Evolutionary conservation across 92 coral and sea anemone species (phyloP), one percentile per base, ranked within the genome.

Genomic region (Parazoanthus atlanticus): DNA sequence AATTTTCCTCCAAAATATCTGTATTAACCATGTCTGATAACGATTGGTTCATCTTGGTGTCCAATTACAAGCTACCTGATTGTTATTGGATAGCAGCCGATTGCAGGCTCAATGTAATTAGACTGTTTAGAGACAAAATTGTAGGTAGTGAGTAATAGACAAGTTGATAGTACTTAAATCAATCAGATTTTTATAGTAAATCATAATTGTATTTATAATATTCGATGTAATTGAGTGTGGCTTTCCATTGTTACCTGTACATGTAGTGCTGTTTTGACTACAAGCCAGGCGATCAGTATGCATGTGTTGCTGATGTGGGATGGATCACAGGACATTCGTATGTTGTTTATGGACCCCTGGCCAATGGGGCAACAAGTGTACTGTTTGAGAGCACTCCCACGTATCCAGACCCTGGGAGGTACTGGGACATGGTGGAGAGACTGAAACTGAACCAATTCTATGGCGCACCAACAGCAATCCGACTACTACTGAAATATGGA

Each of bases 241-340:
- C 5, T 72, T 31, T 38, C 80, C 47, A 32, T n/a, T 73, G 30
- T 52, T 33, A 28, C 15, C 78, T 86, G 47, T 33, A 28, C 15
- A 74, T 86, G 47, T 79, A 97, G 99, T 91, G 94, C 84, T 95
- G 95, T 33, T 95, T 97, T 74, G 99, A 93, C 89, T 97, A 93
- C 91, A 88, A 95, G 54, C 95, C 93, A 2, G 99, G 99, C 7
- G 98, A 97, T 72, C 91, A 95, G 46, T 97, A 90, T 89, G 94
- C 98, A 34, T 97, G 99, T 83, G 99, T 95, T 12, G 99, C 99
- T 41, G 99, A 97, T 71, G 93, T 97, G 69, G 99, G 99, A 21
- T 97, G 99, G 99, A 97, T 97, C 86, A 95, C 99, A 0, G 99
- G 99, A 23, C 99, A 97, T 82, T 92, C 98, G 3, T 97, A 97